phyloP scores from a whole-genome alignment of 1,140 invertebrate genomes.

The Aphidius gifuensis region DNA sequence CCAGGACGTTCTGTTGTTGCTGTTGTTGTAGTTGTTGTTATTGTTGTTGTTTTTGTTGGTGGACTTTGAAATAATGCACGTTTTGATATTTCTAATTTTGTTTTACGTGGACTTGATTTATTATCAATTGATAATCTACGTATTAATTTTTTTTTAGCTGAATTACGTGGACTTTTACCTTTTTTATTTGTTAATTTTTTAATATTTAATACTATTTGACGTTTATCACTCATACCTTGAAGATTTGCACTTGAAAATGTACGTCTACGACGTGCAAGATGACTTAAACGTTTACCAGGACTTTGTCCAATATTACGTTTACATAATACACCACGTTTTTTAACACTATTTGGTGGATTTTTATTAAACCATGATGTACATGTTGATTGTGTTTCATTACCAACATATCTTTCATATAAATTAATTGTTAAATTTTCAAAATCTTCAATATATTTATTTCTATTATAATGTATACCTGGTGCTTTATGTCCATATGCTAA shows the following conservation, averaged over 20 bases:
- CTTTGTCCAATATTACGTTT: constrained; percentile 60
- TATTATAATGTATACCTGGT: constrained; percentile 67
- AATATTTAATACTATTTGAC: constrained; percentile 41
- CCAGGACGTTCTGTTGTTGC: constrained; percentile 34
- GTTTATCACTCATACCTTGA: constrained; percentile 43
- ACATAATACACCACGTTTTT: constrained; percentile 56
- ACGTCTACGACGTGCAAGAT: constrained; percentile 62
- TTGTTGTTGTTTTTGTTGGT: constrained; percentile 25
- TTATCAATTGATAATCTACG: constrained; percentile 37
- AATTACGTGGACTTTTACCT: constrained; percentile 45
- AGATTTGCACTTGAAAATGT: constrained; percentile 63
- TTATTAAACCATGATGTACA: constrained; percentile 60
- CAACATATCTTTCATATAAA: constrained; percentile 63
- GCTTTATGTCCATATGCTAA: constrained; percentile 57
- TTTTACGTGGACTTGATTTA: constrained; percentile 39
- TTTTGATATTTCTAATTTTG: constrained; percentile 56
- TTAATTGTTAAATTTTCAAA: constrained; percentile 60
- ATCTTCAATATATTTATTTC: constrained; percentile 60
- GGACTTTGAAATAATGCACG: constrained; percentile 66
- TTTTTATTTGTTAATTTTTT: constrained; percentile 43
- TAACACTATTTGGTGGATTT: constrained; percentile 57
- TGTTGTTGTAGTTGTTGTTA: no score
- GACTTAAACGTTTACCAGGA: constrained; percentile 64
- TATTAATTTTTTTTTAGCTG: constrained; percentile 43
- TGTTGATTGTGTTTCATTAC: constrained; percentile 64